phyloP scores from a whole-genome alignment of 2,888 invertebrate genomes.

The Epinotia bilunana region DNA sequence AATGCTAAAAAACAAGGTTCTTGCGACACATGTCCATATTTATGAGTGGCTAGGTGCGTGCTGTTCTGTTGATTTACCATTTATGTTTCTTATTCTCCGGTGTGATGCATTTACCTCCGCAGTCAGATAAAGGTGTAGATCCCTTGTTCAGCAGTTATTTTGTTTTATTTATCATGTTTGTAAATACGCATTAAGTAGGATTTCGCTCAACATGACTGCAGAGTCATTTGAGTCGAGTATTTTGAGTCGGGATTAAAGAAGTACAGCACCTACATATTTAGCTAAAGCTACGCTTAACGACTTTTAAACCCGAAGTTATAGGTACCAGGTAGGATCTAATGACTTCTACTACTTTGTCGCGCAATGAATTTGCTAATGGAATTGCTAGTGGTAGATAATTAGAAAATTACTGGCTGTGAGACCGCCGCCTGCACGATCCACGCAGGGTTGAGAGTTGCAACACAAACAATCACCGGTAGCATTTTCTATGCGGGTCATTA shows the following conservation, averaged over 20 bases:
- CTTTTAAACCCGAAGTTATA: conserved; percentile 1
- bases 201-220: not conserved
- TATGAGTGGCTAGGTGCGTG: conserved; percentile 54
- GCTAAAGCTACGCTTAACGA: not conserved
- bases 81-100: conserved; percentile 57
- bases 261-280: not conserved
- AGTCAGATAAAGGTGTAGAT: conserved; percentile 59
- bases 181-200: not conserved
- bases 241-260: not conserved
- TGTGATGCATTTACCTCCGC: conserved; percentile 59
- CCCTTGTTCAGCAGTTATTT: conserved; percentile 52
- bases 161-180: conserved; percentile 14
- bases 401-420: conserved; percentile 68
- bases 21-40: conserved; percentile 66
- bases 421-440: conserved; percentile 51
- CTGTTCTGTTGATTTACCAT: conserved; percentile 70
- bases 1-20: conserved; percentile 77
- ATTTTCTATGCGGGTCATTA: conserved; percentile 80
- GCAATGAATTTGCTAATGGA: conserved; percentile 66
- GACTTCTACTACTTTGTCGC: conserved; percentile 49
- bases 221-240: no score
- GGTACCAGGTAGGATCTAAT: conserved; percentile 12
- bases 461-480: conserved; percentile 65
- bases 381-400: conserved; percentile 67
- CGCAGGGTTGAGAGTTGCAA: conserved; percentile 60